Evolutionary conservation across 2,888 invertebrate genomes (phyloP), one percentile per base, ranked within the genome.

Genomic region (Dolichomitus sp.): DNA sequence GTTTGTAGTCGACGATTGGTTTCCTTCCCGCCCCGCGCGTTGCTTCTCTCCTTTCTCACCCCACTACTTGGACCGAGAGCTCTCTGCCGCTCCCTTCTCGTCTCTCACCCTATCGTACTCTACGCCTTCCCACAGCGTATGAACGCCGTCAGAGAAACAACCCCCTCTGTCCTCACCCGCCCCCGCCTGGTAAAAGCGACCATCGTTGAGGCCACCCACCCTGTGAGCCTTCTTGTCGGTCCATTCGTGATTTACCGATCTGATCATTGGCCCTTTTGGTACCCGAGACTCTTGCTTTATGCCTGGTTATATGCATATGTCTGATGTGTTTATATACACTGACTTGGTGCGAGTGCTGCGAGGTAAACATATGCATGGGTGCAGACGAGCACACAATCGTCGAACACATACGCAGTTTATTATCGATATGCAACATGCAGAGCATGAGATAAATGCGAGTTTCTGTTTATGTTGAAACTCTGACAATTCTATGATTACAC

Each of bases 1-100:
- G 81, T 72, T 81, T 81, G 83, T 85, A 81, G 86, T 78, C 92
- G 90, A 92, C 92, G 92, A 93, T 93, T 93, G 93, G 93, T 93
- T 90, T 92, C 89, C 91, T 89, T 89, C 90, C 91, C 88, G 86
- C 90, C 89, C 89, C 86, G 85, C 85, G 54, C 54, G 23, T 45
- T 37, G 42, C 66, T 70, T 76, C 37, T 7, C 37, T 37, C 75
- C 63, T 76, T 77, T 69, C 80, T 84, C 84, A 84, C 87, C 83
- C 83, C 81, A 81, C 85, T 84, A 14, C 68, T 68, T 69, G 57
- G 65, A 72, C 19, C 80, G 73, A 74, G 73, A 74, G 50, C 68
- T 17, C 80, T 54, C 65, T 69, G 69, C 73, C 33, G 66, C 87
- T 83, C 74, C 87, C 84, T 57, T 84, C 76, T 66, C 63, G 19